Evolutionary conservation across 2,888 invertebrate genomes (phyloP).

Genomic region (Melanargia galathea): DNA sequence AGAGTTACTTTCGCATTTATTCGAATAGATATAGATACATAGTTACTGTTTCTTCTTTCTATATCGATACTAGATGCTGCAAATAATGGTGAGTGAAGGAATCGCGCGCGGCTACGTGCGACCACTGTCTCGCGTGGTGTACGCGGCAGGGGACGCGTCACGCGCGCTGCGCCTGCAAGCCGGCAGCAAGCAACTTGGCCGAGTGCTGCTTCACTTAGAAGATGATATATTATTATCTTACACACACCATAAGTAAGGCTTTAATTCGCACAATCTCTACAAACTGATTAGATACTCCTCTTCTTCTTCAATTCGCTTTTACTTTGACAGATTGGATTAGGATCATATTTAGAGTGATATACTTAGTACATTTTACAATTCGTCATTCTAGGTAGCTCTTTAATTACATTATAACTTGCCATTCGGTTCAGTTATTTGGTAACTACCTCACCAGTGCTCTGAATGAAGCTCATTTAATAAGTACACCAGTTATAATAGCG

Average conservation of each 20-base stretch:
- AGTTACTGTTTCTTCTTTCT: too few species aligned
- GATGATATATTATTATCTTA: constrained; percentile 32
- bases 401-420: too few species aligned
- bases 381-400: too few species aligned
- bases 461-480: too few species aligned
- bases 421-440: too few species aligned
- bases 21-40: too few species aligned
- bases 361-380: too few species aligned
- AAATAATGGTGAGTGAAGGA: constrained; percentile 53
- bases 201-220: constrained; percentile 52
- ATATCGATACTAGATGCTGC: constrained; percentile 45
- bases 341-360: too few species aligned
- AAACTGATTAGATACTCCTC: neutral
- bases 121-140: constrained; percentile 57
- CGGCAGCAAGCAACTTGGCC: constrained; percentile 47
- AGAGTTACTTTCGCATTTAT: too few species aligned
- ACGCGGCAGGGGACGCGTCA: constrained; percentile 47
- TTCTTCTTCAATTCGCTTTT: neutral
- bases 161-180: constrained; percentile 58
- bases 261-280: neutral
- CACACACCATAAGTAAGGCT: constrained; percentile 42
- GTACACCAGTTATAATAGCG: too few species aligned
- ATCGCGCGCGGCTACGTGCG: constrained; percentile 58
- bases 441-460: too few species aligned
- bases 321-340: too few species aligned